Evolutionary conservation across 2,113 vertebrate species (phyloP), one percentile per base, ranked within the genome.

Genomic region (Bubo blakistoni): DNA sequence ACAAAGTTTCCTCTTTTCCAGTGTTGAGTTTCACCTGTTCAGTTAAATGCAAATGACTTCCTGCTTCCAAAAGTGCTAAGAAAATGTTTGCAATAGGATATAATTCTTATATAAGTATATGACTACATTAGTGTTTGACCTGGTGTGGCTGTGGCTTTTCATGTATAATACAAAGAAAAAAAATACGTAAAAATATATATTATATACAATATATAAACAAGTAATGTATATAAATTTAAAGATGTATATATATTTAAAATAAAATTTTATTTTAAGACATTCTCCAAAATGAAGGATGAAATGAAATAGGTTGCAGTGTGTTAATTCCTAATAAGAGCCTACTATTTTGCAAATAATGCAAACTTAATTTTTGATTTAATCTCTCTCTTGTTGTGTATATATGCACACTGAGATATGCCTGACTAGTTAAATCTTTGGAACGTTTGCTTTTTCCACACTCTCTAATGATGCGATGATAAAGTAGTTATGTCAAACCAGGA

Each of bases 181-280:
- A 62, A 81, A 95, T 92, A 84, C 58, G 44, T 46, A 46, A 70
- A 11, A 38, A 38, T 57, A 69, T 19, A 21, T 25, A 49, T 17
- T 8, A 12, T 11, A 47, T 44, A 36, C 42, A 36, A 88, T 87
- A 63, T 34, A 69, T 34, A 80, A 83, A 91, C 78, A 87, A 54
- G 13, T 16, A 63, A 30, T 30, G 47, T 71, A 67, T 69, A 63
- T 74, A 59, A 86, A 94, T 88, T 78, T 77, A 24, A n/a, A n/a
- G 30, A 63, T 65, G 3, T 55, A 3, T 51, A 27, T 69, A 90
- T 86, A 80, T 78, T 94, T 46, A 92, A 47, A 70, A 70, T 19
- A 67, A 82, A 57, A 34, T 40, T 86, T 94, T 88, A 90, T 91
- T 97, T 87, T 89, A 92, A 96, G 27, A 49, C 14, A 61, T 76